phyloP scores from a whole-genome alignment of 2,888 invertebrate genomes.

The Melieria omissa region DNA sequence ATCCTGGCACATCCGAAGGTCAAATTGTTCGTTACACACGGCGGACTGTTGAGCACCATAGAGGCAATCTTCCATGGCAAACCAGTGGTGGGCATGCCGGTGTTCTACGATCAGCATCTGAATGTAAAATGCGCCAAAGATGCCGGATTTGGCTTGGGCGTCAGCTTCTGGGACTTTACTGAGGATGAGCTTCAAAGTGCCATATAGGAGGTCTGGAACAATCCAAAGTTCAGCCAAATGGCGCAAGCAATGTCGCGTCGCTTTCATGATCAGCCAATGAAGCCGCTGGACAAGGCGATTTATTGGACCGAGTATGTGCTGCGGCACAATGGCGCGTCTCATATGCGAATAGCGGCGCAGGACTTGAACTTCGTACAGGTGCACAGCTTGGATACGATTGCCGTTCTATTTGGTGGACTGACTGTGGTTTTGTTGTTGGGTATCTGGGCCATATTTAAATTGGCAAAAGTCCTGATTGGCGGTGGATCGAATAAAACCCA shows the following conservation, averaged over 20 bases:
- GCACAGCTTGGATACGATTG: constrained; percentile 51
- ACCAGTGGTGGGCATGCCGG: constrained; percentile 66
- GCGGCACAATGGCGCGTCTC: constrained; percentile 53
- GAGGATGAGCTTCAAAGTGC: constrained; percentile 51
- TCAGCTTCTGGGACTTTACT: constrained; percentile 56
- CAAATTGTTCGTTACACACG: constrained; percentile 65
- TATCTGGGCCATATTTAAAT: not conserved
- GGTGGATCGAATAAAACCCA: too few species aligned
- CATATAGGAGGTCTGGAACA: constrained; percentile 41
- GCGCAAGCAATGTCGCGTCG: constrained; percentile 49
- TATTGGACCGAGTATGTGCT: constrained; percentile 61
- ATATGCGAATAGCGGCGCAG: constrained; percentile 49
- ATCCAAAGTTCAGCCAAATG: constrained; percentile 44
- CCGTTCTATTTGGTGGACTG: constrained; percentile 42
- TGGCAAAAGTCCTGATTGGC: not conserved
- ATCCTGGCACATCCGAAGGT: constrained; percentile 64
- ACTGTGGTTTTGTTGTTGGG: constrained; percentile 32
- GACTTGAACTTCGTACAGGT: constrained; percentile 53
- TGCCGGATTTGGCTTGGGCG: constrained; percentile 59
- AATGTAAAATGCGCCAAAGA: constrained; percentile 65
- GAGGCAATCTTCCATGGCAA: constrained; percentile 65
- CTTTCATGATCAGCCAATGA: constrained; percentile 59
- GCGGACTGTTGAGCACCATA: constrained; percentile 64
- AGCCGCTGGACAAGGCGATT: constrained; percentile 54
- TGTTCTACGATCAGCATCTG: constrained; percentile 66